Conservation (phyloP, 2,888 invertebrate species). For the Lumbricus terrestris region DNA sequence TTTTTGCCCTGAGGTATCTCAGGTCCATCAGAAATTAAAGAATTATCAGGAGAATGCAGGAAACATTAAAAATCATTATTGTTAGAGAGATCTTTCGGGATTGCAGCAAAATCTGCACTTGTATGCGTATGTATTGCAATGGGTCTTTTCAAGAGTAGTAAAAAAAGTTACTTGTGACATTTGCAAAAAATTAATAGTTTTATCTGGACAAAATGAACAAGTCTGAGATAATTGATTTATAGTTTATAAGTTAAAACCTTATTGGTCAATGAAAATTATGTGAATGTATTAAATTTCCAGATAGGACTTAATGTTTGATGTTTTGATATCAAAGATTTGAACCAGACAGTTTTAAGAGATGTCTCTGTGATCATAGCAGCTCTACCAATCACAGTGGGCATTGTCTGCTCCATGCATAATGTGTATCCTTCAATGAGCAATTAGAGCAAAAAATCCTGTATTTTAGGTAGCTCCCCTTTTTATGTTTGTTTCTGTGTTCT, state of each 20-base stretch:
- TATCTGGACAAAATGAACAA: not conserved
- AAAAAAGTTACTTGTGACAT: not conserved
- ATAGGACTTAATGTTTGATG: no score
- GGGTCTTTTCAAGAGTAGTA: not conserved
- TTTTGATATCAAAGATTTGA: no score
- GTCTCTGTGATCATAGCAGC: not conserved
- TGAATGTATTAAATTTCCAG: not conserved
- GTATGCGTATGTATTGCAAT: not conserved
- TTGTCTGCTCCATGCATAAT: not conserved
- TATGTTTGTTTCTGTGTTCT: not conserved
- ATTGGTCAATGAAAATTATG: not conserved
- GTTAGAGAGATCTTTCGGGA: not conserved
- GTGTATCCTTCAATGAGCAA: not conserved
- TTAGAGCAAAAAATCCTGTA: not conserved
- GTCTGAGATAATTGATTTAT: not conserved
- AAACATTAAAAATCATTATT: no score
- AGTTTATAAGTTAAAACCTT: not conserved
- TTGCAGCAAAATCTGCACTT: not conserved
- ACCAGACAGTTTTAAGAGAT: not conserved
- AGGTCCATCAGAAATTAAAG: no score
- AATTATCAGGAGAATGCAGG: no score
- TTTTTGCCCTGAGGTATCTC: no score
- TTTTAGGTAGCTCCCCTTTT: not conserved
- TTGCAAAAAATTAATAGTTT: not conserved
- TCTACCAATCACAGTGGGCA: not conserved